Evolutionary conservation across 2,888 invertebrate species (phyloP), one percentile per base, ranked within the genome.

Genomic region (Thymelicus acteon): DNA sequence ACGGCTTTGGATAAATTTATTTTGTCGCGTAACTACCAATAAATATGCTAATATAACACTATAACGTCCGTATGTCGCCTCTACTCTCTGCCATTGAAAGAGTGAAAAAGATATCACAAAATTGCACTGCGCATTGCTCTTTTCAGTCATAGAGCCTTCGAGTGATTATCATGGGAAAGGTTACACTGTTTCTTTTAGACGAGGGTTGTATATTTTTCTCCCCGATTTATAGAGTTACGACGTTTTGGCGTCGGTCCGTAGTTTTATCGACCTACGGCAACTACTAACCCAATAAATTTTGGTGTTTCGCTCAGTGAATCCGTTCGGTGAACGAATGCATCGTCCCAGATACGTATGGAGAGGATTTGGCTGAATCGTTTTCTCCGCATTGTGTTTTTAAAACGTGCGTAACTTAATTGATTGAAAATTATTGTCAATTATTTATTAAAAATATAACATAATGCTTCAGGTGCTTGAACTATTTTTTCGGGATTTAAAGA

Each of bases 241-340:
- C 89, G 76, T 92, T 92, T 81, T 84, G 82, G 78, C 80, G 81
- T 82, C 79, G 84, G 79, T 78, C 75, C 79, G 81, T 85, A 89
- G 88, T 92, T 93, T 93, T 93, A 93, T 93, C 93, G 93, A 93
- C 93, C 93, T 92, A 91, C 87, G 88, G 92, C 89, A 88, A 93
- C 93, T 93, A 93, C 92, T 93, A 93, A 93, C 93, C 93, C 84
- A 93, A 93, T 93, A 93, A 93, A 93, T 93, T 93, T 93, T 83
- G 92, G 93, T 92, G 93, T 92, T 93, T 93, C 93, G 91, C 88
- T 91, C 90, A 92, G 87, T 91, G 92, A 89, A 91, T 92, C 91
- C 90, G 87, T 87, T 90, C 86, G 87, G 79, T 89, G 88, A 91
- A 88, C 90, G 90, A 92, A 93, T 93, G 93, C 93, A 93, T 90